Base-by-base conservation (phyloP, 2,888 invertebrate species). In the Noctua fimbriata region DNA sequence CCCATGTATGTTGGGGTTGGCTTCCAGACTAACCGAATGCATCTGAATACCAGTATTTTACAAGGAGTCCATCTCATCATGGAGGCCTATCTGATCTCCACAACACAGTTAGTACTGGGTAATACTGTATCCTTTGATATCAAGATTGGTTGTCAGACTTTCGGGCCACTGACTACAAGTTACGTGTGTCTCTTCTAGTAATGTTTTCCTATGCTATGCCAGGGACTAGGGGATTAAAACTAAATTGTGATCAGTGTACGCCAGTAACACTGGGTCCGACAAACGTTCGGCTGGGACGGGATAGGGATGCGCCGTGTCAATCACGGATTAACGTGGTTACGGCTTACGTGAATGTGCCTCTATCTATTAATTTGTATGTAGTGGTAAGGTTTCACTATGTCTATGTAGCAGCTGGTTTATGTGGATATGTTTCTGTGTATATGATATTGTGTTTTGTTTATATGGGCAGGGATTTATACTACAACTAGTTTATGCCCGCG, bases 171-270 rank as follows among this genome's bases (percentile, higher is more conserved):
- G n/a, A 14, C n/a, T 16, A 28, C 60, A 1, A 21, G 32, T 21
- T 36, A 21, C 36, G 65, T 21, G 4, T 76, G 12, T 21, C 83
- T 14, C 55, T 67, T 80, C 77, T 82, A 21, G 18, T n/a, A 58
- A n/a, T 3, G 2, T n/a, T 47, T 32, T 44, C 32, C 44, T 44
- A 52, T 2, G 78, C 79, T 47, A 32, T 69, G 67, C 16, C 44
- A 6, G 47, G 44, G 69, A 52, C 73, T 63, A 55, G 81, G 77
- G 84, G 89, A 89, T 89, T 89, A 88, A 88, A 84, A 82, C 88
- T 84, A 87, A 89, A 89, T 87, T 87, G 83, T 90, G 87, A 90
- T 89, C 89, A 89, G 84, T 84, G 81, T 79, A 81, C 85, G 80
- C 80, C 73, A 63, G 79, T 89, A 87, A 87, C 84, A 86, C 83